Evolutionary conservation across 2,888 invertebrate species (phyloP), one percentile per base, ranked within the genome.

Genomic region (Cheiracanthium punctorium): DNA sequence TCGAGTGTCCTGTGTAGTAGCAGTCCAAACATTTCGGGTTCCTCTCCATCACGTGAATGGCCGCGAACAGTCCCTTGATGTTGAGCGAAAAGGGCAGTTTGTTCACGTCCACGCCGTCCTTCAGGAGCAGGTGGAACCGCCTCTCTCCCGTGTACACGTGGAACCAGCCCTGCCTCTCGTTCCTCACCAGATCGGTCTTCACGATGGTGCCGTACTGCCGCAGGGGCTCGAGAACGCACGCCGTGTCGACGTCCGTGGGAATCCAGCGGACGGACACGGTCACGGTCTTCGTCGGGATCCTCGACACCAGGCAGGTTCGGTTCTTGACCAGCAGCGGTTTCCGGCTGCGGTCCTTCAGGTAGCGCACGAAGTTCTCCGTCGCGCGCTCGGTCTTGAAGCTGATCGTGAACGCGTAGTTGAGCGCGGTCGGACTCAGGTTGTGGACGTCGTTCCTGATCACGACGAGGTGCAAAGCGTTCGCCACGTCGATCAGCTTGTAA

Each of bases 1-100:
- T 48, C 37, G 41, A 67, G 32, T 85, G 85, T 20, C 85, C 85
- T 0, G 75, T 37, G 71, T 75, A 75, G 17, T 75, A 85, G 20
- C 85, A 85, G 12, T 85, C 85, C 0, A 85, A 43, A 52, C 80
- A 80, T 32, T 80, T 85, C 4, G 85, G 85, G n/a, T 80, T 75
- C 10, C 85, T 52, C 28, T 85, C 80, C 12, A 48, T 71, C 1
- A 85, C 80, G 2, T 30, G 33, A 24, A 85, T 80, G 7, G 70
- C 58, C 14, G 41, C 85, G 17, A 48, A 29, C 37, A 85, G 7
- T 0, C 80, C 85, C 24, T 85, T 85, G 10, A 85, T 48, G 14
- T 71, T 71, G 1, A 85, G 28, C 14, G 79, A 43, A 32, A 30
- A 85, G 0, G 85, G 85, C 24, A 85, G 30, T 28, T 80, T 64